Evolutionary conservation across 2,113 vertebrate genomes (phyloP).

Genomic region (Menura novaehollandiae): DNA sequence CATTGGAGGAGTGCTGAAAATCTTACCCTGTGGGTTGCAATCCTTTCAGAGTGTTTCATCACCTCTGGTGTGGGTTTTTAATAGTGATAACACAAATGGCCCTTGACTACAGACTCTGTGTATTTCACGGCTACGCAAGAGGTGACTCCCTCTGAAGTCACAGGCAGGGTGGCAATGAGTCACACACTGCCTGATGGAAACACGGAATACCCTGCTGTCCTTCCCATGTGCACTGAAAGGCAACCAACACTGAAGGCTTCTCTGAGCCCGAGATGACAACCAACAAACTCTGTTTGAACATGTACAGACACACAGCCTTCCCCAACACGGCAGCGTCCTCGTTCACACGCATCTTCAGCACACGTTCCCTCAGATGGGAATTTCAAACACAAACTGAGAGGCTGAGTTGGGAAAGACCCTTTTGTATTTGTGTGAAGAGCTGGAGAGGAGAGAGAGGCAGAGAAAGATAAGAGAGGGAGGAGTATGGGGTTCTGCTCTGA

Average conservation of each 20-base stretch:
- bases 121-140: rapidly evolving
- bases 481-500: background rate
- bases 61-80: background rate
- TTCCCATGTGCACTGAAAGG: background rate
- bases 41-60: background rate
- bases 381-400: background rate
- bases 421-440: background rate
- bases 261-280: background rate
- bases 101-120: rapidly evolving
- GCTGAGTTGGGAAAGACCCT: background rate
- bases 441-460: background rate
- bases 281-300: background rate
- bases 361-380: background rate
- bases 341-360: rapidly evolving
- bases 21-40: background rate
- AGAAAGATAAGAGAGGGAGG: background rate
- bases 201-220: rapidly evolving
- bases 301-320: background rate
- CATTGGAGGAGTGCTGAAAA: background rate
- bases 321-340: background rate
- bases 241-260: background rate
- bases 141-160: background rate
- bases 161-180: background rate
- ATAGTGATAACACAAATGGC: background rate
- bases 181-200: background rate